Percentiles rank a stretch among this genome's conserved stretches.
phyloP scores from a whole-genome alignment of 2,113 vertebrate genomes.

The Rhea pennata region DNA sequence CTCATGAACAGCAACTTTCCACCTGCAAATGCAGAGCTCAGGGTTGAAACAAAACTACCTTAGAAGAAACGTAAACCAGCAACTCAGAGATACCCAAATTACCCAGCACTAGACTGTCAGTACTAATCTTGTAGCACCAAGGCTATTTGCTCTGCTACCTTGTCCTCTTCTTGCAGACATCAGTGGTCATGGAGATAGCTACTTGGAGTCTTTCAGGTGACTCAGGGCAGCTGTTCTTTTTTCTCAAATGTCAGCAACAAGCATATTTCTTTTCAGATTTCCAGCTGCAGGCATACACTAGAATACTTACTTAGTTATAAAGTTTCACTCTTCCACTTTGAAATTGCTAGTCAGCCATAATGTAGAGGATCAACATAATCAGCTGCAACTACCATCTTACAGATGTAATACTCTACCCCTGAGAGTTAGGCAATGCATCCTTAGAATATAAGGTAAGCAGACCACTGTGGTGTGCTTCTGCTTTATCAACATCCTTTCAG shows the following conservation, averaged over 20 bases:
- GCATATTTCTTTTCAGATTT: no score
- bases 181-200: neutral
- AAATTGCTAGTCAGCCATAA: neutral
- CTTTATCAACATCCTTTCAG: neutral
- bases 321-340: neutral
- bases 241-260: no score
- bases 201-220: neutral
- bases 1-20: neutral
- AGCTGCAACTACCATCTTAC: neutral
- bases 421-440: neutral
- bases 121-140: neutral
- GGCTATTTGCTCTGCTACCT: neutral
- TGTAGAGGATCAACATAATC: neutral
- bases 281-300: neutral
- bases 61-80: neutral
- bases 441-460: neutral
- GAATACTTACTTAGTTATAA: neutral
- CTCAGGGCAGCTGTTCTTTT: no score
- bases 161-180: neutral
- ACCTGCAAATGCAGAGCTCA: neutral
- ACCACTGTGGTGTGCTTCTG: neutral
- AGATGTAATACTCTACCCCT: neutral
- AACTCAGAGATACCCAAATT: neutral
- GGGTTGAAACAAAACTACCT: neutral
- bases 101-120: neutral